Evolutionary conservation across 2,888 invertebrate species (phyloP), one percentile per base, ranked within the genome.

Genomic region (Pammene aurita): DNA sequence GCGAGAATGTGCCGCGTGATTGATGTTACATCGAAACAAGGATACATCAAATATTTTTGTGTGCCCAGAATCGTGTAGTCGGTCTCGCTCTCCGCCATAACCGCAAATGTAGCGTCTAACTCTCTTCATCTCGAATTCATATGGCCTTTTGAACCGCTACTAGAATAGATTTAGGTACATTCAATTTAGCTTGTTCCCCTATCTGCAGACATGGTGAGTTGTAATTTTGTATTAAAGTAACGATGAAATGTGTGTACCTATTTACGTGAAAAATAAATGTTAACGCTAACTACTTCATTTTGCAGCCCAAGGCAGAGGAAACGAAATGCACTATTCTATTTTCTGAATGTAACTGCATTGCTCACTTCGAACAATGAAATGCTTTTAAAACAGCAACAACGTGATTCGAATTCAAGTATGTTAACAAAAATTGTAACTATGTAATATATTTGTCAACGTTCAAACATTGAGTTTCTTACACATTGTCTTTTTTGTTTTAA

Each of bases 301-400:
- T 84, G 83, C 83, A 84, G 86, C 88, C 88, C 84, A 86, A 87
- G 89, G 90, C 88, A 80, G 82, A 85, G 88, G 84, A 86, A 85
- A 82, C 83, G 81, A 83, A 88, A 87, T 89, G 86, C 88, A 85
- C 83, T 82, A 85, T 89, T 88, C 87, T 84, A 89, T 90, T 90
- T 87, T 87, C 88, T 87, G 86, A 78, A 74, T 86, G 84, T 88
- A 88, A 88, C 87, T 84, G 84, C 85, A 78, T 86, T 85, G 85
- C 85, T 84, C 84, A 84, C 81, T 85, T 84, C 83, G 87, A 88
- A 91, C 91, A 90, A 90, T 89, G 89, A 88, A 91, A 90, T 85
- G 91, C 90, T 91, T 90, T 91, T 90, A 90, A 90, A 90, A 89
- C 85, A 87, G 84, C 83, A 86, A 86, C 85, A 84, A 85, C 84